Conservation (phyloP, 2,797 vertebrate genomes). For the Decapterus maruadsi region DNA sequence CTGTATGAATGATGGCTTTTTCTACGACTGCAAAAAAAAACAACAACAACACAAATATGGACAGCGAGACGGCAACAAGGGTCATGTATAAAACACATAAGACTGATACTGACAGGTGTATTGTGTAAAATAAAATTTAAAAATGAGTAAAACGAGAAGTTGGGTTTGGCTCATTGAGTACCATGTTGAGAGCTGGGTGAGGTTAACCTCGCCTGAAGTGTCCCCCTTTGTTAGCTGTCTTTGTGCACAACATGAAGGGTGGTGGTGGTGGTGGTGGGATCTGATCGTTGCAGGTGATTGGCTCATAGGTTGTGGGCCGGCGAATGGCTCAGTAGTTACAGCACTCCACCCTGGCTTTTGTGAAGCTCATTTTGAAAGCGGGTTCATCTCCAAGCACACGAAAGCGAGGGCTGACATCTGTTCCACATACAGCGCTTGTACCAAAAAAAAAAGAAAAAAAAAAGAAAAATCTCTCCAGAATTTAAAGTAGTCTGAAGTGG, state of each 20-base stretch:
- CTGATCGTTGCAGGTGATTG: slow-evolving; percentile 56
- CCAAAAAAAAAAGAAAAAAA: slow-evolving; percentile 36
- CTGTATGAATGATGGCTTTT: slow-evolving; percentile 69
- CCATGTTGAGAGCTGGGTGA: slow-evolving; percentile 35
- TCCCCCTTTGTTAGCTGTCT: slow-evolving; percentile 32
- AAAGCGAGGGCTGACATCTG: slow-evolving; percentile 34
- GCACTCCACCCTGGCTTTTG: slow-evolving; percentile 51
- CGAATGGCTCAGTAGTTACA: slow-evolving; percentile 83
- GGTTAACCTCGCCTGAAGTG: slow-evolving; percentile 5
- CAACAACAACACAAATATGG: slow-evolving; percentile 48
- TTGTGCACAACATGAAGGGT: slow-evolving; percentile 10
- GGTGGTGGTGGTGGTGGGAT: slow-evolving; percentile 5
- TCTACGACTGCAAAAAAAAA: slow-evolving; percentile 42
- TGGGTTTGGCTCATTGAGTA: slow-evolving; percentile 78
- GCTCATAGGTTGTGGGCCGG: slow-evolving; percentile 63
- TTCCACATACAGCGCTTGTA: slow-evolving; percentile 60
- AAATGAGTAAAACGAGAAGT: slow-evolving; percentile 25
- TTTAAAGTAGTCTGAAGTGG: slow-evolving; percentile 37
- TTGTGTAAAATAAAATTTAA: slow-evolving; percentile 5
- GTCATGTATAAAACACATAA: slow-evolving; percentile 48
- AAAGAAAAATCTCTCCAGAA: slow-evolving; percentile 24
- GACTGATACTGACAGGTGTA: slow-evolving; percentile 32
- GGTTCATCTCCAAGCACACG: slow-evolving; percentile 26
- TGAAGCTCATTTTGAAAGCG: slow-evolving; percentile 30
- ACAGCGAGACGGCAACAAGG: slow-evolving; percentile 28